Evolutionary conservation across 2,888 invertebrate genomes (phyloP).

Genomic region (Sceliomorpha sp.): DNA sequence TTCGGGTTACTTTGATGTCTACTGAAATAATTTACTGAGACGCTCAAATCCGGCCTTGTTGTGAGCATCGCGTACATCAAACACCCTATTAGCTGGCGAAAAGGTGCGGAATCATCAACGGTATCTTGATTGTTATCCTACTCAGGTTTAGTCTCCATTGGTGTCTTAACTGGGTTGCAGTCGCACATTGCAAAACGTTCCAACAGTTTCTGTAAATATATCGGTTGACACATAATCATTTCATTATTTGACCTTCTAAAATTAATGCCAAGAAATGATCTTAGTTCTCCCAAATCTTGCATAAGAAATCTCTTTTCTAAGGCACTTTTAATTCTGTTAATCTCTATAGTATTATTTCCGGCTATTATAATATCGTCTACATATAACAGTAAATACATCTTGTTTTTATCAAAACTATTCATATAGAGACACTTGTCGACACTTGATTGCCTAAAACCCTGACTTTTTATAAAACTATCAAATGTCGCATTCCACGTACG

Average conservation of each 20-base stretch:
- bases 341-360: too few species aligned
- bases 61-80: conserved; percentile 46
- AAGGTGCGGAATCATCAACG: conserved; percentile 26
- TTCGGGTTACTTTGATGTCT: conserved; percentile 40
- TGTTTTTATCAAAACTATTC: too few species aligned
- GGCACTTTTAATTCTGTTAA: too few species aligned
- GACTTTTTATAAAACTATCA: too few species aligned
- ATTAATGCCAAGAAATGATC: conserved; percentile 4
- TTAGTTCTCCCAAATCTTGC: too few species aligned
- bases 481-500: too few species aligned
- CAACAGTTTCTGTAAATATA: conserved; percentile 2
- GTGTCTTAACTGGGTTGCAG: conserved; percentile 8
- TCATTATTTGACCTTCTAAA: not conserved
- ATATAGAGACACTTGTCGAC: too few species aligned
- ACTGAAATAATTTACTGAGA: conserved; percentile 44
- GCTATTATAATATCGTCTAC: too few species aligned
- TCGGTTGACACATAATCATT: conserved; percentile 3
- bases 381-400: too few species aligned
- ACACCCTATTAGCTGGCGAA: conserved; percentile 51
- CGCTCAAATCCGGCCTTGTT: conserved; percentile 49
- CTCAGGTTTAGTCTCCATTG: conserved; percentile 4
- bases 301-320: too few species aligned
- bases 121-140: not conserved
- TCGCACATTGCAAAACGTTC: conserved; percentile 7
- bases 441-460: too few species aligned